Evolutionary conservation across 2,113 vertebrate genomes (phyloP), one percentile per base, ranked within the genome.

Genomic region (Atractosteus spatula): DNA sequence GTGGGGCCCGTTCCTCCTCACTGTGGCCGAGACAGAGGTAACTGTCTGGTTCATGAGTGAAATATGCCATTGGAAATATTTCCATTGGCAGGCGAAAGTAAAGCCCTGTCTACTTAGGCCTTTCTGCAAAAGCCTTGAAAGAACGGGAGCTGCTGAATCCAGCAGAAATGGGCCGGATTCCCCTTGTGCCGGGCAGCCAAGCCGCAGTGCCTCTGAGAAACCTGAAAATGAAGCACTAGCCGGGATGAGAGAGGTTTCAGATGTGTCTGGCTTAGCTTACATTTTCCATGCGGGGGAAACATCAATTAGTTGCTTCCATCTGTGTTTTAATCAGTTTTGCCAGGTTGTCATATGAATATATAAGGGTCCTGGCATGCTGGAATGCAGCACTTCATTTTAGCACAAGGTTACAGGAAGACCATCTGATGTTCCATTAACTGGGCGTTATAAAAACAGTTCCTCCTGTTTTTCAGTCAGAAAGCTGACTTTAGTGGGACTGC

Each of bases 21-120:
- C 44, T 42, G 57, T 41, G 45, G 11, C 69, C 4, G 45, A 17
- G 65, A 29, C 29, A 68, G 74, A 69, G 74, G 74, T 77, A 68
- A 78, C 78, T 81, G 79, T 78, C 76, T 74, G 65, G 55, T 61
- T 61, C 17, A 55, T 44, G 64, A 16, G 47, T 72, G 73, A 83
- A 78, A 68, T 70, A 83, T 78, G 62, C 61, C 74, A 61, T 47
- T 69, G 63, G 71, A 70, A 78, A 78, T 80, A 80, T 77, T 78
- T 74, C 70, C 77, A 76, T 73, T 81, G 74, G 77, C 71, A 76
- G 76, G 68, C 68, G 68, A 67, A 17, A 29, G 7, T 17, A 62
- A 72, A 67, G 55, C 55, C 65, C 56, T 11, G 66, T 4, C 16
- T 57, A 67, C 41, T 68, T 68, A 43, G 14, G 57, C 3, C 5